Evolutionary conservation across 1,140 invertebrate species (phyloP), one percentile per base, ranked within the genome.

Genomic region (Sitophilus oryzae): DNA sequence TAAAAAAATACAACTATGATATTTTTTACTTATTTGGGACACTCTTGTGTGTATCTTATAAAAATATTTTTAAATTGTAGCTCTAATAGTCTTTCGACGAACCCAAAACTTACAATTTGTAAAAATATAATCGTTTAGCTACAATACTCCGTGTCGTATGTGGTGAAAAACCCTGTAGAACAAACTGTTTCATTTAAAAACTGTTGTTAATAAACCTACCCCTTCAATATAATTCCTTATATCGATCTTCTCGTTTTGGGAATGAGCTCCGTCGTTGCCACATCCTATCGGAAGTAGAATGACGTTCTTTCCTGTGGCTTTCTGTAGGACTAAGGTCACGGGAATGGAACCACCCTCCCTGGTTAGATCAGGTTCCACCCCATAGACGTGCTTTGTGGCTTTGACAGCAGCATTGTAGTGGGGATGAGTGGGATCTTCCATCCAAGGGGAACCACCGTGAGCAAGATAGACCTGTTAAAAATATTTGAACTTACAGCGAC

Each of bases 211-310:
- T 23, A 14, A 5, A 78, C 84, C 82, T 77, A 96, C 92, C 56
- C 94, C 94, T 75, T 93, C 82, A 62, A 97, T 93, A 66, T 96
- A 98, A 74, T 97, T 98, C 44, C 78, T 76, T 49, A 88, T 76
- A 76, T 96, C 86, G 59, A 98, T 80, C 73, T 98, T 98, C 73
- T 98, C 96, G 77, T 98, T 98, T 74, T 98, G 96, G 1, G 93
- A 96, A 77, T 99, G 96, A 52, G 95, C 94, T 56, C 95, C 95
- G 76, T 98, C 96, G 73, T 98, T 95, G 52, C 85, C 86, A 59
- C 85, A 82, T 42, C 96, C 96, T 66, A 93, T 84, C 2, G 94
- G 94, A 43, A 98, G 76, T 23, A 98, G 76, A 55, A 98, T 78
- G 20, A 96, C 92, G 77, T 92, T 97, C 70, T 93, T 93, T 0